Evolutionary conservation across 2,888 invertebrate genomes (phyloP), one percentile per base, ranked within the genome.

Genomic region (Thymelicus lineola): DNA sequence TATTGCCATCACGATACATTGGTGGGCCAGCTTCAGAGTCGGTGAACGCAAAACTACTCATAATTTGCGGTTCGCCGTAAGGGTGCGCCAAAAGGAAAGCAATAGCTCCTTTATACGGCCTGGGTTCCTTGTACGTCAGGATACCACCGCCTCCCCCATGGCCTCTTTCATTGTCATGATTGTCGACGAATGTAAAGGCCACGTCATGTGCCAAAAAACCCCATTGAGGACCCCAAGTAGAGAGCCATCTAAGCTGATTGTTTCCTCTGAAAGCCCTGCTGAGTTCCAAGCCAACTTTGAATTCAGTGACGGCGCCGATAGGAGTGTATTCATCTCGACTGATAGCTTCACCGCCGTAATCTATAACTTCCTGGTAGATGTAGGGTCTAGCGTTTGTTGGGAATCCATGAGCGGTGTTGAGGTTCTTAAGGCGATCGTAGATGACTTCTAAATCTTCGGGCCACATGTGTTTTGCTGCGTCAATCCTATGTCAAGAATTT

Each of bases 21-120:
- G 97, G 97, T 1, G 97, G 97, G 7, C 96, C 96, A 71, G 88
- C 78, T 80, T 96, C 95, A 0, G 91, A 88, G 75, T 95, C 82
- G 70, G 87, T 87, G 83, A 98, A 98, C 53, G 86, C 90, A 80
- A 96, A 98, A 75, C 98, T 98, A 82, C 98, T 98, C 97, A 98
- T 98, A 35, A 98, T 93, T 61, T 97, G 95, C 0, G 97, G 96
- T 71, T 95, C 95, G 0, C 97, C 97, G 76, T 97, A 98, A 0
- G 97, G 96, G 93, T 97, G 96, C 0, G 98, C 97, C 76, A 99
- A 85, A 91, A 97, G 96, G 85, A 98, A 98, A 0, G 97, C 97
- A 1, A 96, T 96, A 0, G 98, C 98, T 93, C 94, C 93, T 75
- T 95, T 97, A 84, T 97, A 97, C n/a, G 93, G 90, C 72, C 94